A percentile compares a stretch with the other conserved stretches of the same genome.
Evolutionary conservation across 1,140 invertebrate species (phyloP).

Genomic region (Colletes gigas): DNA sequence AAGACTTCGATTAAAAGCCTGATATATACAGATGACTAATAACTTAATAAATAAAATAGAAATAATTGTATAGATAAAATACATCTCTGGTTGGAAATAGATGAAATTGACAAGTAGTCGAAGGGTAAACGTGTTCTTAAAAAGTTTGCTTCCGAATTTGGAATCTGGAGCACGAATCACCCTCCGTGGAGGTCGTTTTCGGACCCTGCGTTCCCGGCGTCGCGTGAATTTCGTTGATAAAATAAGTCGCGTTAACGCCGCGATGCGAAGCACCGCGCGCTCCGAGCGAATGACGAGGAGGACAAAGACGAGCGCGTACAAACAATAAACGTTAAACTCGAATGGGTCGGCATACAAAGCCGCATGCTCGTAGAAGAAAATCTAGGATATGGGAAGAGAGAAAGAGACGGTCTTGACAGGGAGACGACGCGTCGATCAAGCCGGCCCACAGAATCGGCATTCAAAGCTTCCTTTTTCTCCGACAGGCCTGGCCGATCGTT

Average conservation of each 20-base stretch:
- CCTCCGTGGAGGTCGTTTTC: background rate
- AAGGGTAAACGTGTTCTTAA: no score
- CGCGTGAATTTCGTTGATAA: conserved; percentile 33
- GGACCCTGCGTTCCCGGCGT: background rate
- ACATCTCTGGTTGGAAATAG: no score
- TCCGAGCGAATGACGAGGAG: conserved; percentile 40
- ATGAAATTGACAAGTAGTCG: no score
- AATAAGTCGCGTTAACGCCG: conserved; percentile 42
- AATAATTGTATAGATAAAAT: no score
- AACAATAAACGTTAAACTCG: conserved; percentile 60
- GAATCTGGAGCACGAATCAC: no score
- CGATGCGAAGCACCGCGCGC: conserved; percentile 5
- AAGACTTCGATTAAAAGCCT: no score
- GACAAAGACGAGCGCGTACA: conserved; percentile 47
- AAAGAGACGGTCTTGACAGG: conserved; percentile 34
- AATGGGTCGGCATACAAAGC: conserved; percentile 48
- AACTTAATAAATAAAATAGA: no score
- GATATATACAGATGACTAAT: no score
- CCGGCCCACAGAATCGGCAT: conserved; percentile 43
- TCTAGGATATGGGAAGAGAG: conserved; percentile 40
- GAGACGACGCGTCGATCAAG: conserved; percentile 62
- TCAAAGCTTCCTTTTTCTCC: conserved; percentile 55
- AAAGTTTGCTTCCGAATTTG: no score
- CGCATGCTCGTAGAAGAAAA: conserved; percentile 37
- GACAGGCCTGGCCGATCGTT: conserved; percentile 57